These are phyloP conservation scores for Ips typographus DNA, from an alignment of 1,140 invertebrate genomes.

Conservation along the genomic window DNA sequence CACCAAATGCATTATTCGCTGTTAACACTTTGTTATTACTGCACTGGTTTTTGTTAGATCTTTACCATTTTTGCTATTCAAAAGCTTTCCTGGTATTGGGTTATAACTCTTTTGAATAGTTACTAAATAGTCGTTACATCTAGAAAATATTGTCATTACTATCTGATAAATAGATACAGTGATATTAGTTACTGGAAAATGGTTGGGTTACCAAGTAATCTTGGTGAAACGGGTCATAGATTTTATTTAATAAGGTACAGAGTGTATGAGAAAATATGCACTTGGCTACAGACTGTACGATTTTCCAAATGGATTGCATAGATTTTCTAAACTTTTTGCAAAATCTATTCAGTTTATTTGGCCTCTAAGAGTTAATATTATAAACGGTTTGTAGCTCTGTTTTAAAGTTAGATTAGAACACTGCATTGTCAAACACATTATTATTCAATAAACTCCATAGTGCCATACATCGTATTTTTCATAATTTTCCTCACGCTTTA, in stretches of 20 bases:
- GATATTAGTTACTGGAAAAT: slow-evolving; percentile 38
- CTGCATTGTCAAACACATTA: slow-evolving; percentile 51
- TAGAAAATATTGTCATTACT: too few relatives aligned
- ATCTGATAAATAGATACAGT: slow-evolving; percentile 23
- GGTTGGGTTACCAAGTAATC: slow-evolving; percentile 32
- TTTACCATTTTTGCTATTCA: neutral
- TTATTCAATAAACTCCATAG: slow-evolving; percentile 54
- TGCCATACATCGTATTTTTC: slow-evolving; percentile 53
- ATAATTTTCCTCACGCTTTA: slow-evolving; percentile 37
- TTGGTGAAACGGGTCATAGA: slow-evolving; percentile 43
- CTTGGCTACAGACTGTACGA: slow-evolving; percentile 35
- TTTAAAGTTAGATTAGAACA: slow-evolving; percentile 44
- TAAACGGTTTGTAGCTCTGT: slow-evolving; percentile 45
- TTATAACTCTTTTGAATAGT: neutral
- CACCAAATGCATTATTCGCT: neutral
- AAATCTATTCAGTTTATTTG: neutral
- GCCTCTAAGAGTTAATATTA: slow-evolving; percentile 4
- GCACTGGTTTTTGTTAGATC: slow-evolving; percentile 18
- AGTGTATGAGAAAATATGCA: slow-evolving; percentile 28
- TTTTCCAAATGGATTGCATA: neutral
- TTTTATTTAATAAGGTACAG: slow-evolving; percentile 31
- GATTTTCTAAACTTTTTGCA: too few relatives aligned
- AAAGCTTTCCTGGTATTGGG: neutral
- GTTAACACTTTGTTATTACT: slow-evolving; percentile 34
- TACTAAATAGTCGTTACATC: too few relatives aligned